Percentiles rank a stretch among this genome's conserved stretches.
These are phyloP conservation scores for Petroica traversi DNA, from an alignment of 2,113 vertebrate genomes.

Conservation along the genomic window DNA sequence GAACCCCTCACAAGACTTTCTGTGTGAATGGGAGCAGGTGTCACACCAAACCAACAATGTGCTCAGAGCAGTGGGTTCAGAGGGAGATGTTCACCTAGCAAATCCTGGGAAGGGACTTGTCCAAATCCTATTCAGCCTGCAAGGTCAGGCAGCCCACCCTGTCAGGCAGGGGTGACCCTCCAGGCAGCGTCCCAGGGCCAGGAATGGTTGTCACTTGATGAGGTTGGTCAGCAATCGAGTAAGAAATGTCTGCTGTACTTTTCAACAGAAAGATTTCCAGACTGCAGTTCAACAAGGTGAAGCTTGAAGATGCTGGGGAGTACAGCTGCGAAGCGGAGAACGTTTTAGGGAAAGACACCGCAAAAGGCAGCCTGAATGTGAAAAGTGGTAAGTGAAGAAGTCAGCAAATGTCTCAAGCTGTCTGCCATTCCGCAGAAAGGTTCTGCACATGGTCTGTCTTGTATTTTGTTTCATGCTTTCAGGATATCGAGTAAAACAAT, in stretches of 20 bases:
- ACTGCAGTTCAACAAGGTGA: constrained; percentile 92
- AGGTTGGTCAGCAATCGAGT: not conserved
- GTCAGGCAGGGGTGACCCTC: not conserved
- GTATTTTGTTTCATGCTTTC: constrained; percentile 43
- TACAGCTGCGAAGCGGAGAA: constrained; percentile 97
- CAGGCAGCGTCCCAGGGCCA: not conserved
- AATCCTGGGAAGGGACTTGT: not conserved
- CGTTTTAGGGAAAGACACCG: constrained; percentile 86
- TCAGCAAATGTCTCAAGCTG: constrained; percentile 9
- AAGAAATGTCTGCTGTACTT: constrained; percentile 66
- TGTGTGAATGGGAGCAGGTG: not conserved
- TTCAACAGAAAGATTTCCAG: constrained; percentile 93
- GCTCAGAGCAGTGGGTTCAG: not conserved
- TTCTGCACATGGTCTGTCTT: constrained; percentile 45
- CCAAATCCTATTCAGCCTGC: not conserved
- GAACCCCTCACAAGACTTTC: not conserved
- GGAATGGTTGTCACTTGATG: not conserved
- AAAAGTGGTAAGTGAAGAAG: constrained; percentile 90
- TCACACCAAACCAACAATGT: not conserved
- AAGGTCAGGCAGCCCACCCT: not conserved
- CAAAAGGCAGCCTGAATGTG: constrained; percentile 89
- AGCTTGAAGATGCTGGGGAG: constrained; percentile 92
- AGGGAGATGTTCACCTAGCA: not conserved
- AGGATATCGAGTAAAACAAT: constrained; percentile 29
- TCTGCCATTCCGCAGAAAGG: not conserved